Conservation (phyloP, 2,797 vertebrate genomes). For the Chromis chromis region DNA sequence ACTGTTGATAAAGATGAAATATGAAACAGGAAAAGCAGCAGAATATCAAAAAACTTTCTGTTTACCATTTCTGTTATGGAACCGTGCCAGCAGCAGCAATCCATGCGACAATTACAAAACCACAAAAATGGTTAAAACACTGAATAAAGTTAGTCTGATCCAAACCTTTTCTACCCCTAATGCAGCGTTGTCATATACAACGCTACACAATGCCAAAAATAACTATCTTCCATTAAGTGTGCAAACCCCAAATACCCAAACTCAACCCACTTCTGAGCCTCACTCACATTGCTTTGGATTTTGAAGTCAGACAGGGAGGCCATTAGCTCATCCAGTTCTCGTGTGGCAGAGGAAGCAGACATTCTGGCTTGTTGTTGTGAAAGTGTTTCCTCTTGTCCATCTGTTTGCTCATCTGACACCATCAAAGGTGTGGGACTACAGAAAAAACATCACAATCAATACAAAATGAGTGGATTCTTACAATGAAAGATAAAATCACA, state of each 20-base stretch:
- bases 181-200: conserved; percentile 8
- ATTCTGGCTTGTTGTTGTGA: conserved; percentile 94
- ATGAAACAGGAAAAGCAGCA: background rate
- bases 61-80: background rate
- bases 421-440: conserved; percentile 88
- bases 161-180: background rate
- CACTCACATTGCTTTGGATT: conserved; percentile 85
- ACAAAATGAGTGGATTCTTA: background rate
- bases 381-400: conserved; percentile 79
- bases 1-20: conserved; percentile 1
- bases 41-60: background rate
- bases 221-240: conserved; percentile 11
- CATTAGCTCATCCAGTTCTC: conserved; percentile 98
- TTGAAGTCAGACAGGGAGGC: conserved; percentile 98
- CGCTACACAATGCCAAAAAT: conserved; percentile 26
- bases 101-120: conserved; percentile 4
- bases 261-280: conserved; percentile 11
- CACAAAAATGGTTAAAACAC: background rate
- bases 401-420: conserved; percentile 83
- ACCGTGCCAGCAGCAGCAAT: background rate
- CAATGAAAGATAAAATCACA: background rate
- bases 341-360: conserved; percentile 96
- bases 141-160: background rate
- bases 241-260: conserved; percentile 15
- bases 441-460: conserved; percentile 4